Evolutionary conservation across 1,140 invertebrate genomes (phyloP).

Genomic region (Acromyrmex charruanus): DNA sequence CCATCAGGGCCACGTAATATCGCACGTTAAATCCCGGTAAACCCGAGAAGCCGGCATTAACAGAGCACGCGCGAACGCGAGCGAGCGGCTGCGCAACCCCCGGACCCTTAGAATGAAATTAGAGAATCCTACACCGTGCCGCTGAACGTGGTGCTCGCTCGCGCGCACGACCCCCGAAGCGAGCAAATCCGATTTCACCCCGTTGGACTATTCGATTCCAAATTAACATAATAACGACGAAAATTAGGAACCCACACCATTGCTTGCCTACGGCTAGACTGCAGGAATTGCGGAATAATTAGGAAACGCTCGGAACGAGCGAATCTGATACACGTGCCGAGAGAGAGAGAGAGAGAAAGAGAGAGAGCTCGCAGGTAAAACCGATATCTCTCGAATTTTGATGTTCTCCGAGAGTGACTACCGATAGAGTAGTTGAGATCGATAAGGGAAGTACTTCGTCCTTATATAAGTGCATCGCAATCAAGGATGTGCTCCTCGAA

Average conservation of each 20-base stretch:
- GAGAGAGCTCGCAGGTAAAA: conserved; percentile 4
- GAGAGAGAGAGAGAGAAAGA: conserved; percentile 1
- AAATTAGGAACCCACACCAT: conserved; percentile 35
- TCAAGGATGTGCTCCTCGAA: background rate
- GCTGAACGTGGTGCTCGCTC: background rate
- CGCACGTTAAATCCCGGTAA: conserved; percentile 44
- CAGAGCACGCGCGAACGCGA: background rate
- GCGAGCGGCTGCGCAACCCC: conserved; percentile 38
- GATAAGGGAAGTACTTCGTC: conserved; percentile 1
- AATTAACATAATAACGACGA: conserved; percentile 71
- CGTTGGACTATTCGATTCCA: conserved; percentile 62
- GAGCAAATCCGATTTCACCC: conserved; percentile 57
- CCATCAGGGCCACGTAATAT: conserved; percentile 47
- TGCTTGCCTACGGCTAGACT: conserved; percentile 7
- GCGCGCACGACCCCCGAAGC: conserved; percentile 3
- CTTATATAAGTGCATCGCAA: background rate
- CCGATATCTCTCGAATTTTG: conserved; percentile 47
- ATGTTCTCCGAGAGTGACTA: background rate
- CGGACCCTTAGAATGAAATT: conserved; percentile 53
- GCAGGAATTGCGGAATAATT: conserved; percentile 54
- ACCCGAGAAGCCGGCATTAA: conserved; percentile 43
- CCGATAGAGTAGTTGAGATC: background rate
- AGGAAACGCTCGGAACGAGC: conserved; percentile 14
- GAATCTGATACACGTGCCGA: conserved; percentile 21
- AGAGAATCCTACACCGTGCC: conserved; percentile 30